phyloP scores from a whole-genome alignment of 2,797 vertebrate species.

The Dendrocincla tyrannina region DNA sequence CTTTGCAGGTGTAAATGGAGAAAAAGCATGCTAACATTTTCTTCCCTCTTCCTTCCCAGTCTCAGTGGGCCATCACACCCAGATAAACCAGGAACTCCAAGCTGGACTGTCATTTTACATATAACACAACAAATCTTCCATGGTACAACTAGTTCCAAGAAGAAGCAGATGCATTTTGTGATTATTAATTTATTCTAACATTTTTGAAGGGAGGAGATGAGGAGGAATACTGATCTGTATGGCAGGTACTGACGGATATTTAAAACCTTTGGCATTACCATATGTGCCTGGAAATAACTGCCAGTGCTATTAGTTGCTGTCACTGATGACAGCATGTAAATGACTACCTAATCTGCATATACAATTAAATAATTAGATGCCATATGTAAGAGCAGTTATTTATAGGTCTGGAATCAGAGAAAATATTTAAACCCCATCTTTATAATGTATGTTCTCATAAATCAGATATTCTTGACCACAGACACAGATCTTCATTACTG shows the following conservation, averaged over 20 bases:
- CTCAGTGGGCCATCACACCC: neutral
- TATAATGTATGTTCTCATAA: neutral
- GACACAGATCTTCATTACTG: neutral
- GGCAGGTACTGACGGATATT: constrained; percentile 20
- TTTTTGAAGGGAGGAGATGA: neutral
- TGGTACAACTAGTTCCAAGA: neutral
- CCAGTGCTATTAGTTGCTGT: constrained; percentile 1
- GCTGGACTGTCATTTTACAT: neutral
- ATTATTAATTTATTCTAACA: constrained; percentile 15
- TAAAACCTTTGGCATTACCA: constrained; percentile 41
- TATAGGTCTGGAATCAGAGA: neutral
- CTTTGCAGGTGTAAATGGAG: neutral
- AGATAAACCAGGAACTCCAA: neutral
- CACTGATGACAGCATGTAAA: constrained; percentile 42
- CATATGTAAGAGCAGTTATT: constrained; percentile 41
- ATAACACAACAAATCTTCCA: neutral
- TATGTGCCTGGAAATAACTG: constrained; percentile 32
- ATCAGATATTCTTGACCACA: neutral
- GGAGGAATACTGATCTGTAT: neutral
- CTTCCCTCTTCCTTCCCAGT: neutral
- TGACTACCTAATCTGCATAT: constrained; percentile 9
- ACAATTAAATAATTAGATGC: constrained; percentile 39
- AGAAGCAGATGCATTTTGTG: neutral
- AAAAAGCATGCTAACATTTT: neutral
- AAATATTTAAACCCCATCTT: neutral